Percentiles rank a stretch among this genome's conserved stretches.
Conservation (phyloP, 2,888 invertebrate genomes). For the Athripsodes cinereus region DNA sequence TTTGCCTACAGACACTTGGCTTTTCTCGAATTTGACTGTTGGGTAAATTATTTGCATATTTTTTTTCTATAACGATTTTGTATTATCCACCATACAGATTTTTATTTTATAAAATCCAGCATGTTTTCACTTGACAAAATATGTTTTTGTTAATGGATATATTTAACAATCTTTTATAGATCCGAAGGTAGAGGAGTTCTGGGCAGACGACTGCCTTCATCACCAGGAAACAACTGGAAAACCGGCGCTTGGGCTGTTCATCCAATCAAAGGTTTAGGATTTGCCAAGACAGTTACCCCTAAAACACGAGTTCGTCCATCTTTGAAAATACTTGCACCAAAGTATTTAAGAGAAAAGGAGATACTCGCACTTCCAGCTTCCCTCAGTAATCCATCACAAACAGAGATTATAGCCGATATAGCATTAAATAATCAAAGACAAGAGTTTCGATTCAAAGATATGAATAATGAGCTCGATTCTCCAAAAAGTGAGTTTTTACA, state of each 20-base stretch:
- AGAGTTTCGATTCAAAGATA: conserved; percentile 75
- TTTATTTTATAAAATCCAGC: too few species aligned
- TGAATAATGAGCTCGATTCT: conserved; percentile 68
- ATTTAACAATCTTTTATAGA: conserved; percentile 30
- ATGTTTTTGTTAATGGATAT: too few species aligned
- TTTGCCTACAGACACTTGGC: conserved; percentile 71
- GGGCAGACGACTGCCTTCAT: conserved; percentile 40
- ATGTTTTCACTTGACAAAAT: too few species aligned
- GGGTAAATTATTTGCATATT: too few species aligned
- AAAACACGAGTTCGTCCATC: conserved; percentile 33
- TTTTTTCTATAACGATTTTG: too few species aligned
- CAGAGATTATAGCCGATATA: conserved; percentile 71
- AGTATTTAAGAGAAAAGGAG: conserved; percentile 84
- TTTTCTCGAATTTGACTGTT: conserved; percentile 75
- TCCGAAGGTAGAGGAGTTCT: conserved; percentile 41
- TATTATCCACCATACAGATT: too few species aligned
- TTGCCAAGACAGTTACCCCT: conserved; percentile 37
- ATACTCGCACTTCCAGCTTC: conserved; percentile 81
- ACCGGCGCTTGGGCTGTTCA: conserved; percentile 47
- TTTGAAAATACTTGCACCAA: conserved; percentile 72
- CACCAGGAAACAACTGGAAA: conserved; percentile 37
- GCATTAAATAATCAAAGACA: conserved; percentile 76
- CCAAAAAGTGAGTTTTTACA: conserved; percentile 60
- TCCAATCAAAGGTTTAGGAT: conserved; percentile 41
- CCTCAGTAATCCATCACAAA: conserved; percentile 71